These are phyloP conservation scores for Pangasius mekongensis DNA, from an alignment of 2,797 vertebrate species.

Conservation along the genomic window DNA sequence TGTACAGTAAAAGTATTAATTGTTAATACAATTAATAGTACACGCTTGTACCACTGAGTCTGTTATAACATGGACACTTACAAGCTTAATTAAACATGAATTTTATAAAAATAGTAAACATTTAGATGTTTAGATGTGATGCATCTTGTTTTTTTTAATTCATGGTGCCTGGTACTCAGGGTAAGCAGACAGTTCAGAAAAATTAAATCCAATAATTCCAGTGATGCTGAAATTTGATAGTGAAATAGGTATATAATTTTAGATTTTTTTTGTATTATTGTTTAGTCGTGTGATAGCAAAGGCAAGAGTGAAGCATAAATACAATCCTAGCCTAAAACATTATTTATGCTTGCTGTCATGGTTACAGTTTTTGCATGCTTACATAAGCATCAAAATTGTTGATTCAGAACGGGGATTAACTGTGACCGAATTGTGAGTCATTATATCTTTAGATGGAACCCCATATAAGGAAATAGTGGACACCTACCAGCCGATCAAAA, in stretches of 20 bases:
- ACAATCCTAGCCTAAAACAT: neutral
- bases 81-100: neutral
- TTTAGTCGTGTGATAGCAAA: neutral
- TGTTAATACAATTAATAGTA: neutral
- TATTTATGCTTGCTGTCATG: neutral
- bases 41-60: neutral
- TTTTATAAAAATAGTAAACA: neutral
- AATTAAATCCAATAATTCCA: neutral
- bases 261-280: neutral
- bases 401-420: neutral
- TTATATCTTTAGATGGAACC: neutral
- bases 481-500: neutral
- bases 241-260: neutral
- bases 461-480: neutral
- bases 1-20: too few relatives aligned
- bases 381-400: neutral
- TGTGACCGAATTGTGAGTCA: neutral
- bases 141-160: neutral
- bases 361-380: neutral
- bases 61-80: neutral
- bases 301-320: neutral
- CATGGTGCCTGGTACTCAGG: neutral
- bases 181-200: neutral
- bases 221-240: neutral
- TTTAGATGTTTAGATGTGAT: neutral